Evolutionary conservation across 1,140 invertebrate species (phyloP).

Genomic region (Eulimnadia texana): DNA sequence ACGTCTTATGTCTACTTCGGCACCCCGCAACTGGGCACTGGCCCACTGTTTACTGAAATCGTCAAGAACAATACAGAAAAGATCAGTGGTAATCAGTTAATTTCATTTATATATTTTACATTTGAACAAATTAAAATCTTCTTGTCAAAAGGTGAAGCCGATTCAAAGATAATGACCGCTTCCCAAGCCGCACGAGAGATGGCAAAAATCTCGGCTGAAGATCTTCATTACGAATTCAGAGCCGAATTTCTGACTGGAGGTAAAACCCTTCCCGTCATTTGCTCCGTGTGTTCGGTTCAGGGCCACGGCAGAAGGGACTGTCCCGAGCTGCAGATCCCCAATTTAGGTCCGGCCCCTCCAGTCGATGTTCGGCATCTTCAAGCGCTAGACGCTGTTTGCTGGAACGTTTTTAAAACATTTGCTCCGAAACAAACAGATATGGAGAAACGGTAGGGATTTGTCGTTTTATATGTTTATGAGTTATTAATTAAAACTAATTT

Average conservation of each 20-base stretch:
- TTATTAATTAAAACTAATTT: background rate
- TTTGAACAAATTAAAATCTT: too few species aligned
- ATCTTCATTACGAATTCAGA: constrained; percentile 1
- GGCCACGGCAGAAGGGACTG: constrained; percentile 38
- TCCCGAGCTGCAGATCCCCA: constrained; percentile 36
- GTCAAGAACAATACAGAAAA: constrained; percentile 4
- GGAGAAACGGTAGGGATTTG: background rate
- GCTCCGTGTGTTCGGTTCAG: constrained; percentile 35
- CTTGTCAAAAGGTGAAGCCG: too few species aligned
- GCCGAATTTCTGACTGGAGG: background rate
- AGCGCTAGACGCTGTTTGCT: constrained; percentile 22
- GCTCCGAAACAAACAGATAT: background rate
- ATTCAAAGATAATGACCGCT: background rate
- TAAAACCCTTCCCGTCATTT: constrained; percentile 33
- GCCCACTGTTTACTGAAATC: constrained; percentile 25
- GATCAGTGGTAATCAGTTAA: too few species aligned
- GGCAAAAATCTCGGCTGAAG: background rate
- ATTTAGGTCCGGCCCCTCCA: constrained; percentile 27
- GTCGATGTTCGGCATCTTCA: constrained; percentile 22
- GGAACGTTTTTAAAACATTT: constrained; percentile 15
- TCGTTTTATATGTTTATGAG: background rate
- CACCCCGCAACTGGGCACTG: constrained; percentile 26
- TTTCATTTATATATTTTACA: too few species aligned
- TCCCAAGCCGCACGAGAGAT: constrained; percentile 13
- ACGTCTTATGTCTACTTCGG: constrained; percentile 34